A percentile compares a stretch with the other conserved stretches of the same genome.
These are phyloP conservation scores for Gila robusta DNA, from an alignment of 2,797 vertebrate species.

Conservation along the genomic window DNA sequence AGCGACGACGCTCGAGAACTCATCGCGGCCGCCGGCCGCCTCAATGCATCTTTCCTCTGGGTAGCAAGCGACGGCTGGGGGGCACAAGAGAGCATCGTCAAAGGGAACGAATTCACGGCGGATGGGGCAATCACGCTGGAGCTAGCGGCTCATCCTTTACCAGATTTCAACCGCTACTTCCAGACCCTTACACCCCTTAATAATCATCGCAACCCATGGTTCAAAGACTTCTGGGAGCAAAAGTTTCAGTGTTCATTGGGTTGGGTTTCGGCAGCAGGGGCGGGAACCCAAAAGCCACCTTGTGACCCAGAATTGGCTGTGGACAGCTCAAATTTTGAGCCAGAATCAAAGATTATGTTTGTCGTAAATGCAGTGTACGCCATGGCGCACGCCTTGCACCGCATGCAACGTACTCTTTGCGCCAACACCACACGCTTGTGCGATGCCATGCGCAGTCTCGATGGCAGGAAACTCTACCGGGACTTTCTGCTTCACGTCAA, in stretches of 20 bases:
- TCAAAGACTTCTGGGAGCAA: constrained; percentile 98
- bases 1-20: constrained; percentile 95
- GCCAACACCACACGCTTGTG: constrained; percentile 94
- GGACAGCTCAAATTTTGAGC: constrained; percentile 91
- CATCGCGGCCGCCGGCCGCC: constrained; percentile 89
- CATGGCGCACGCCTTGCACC: constrained; percentile 94
- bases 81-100: constrained; percentile 95
- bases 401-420: constrained; percentile 93
- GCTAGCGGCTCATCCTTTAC: constrained; percentile 90
- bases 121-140: constrained; percentile 96
- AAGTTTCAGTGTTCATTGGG: constrained; percentile 93
- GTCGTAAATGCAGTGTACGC: constrained; percentile 98
- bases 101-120: constrained; percentile 93
- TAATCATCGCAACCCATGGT: constrained; percentile 97
- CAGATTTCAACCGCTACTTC: constrained; percentile 93
- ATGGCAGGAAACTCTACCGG: constrained; percentile 93
- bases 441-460: constrained; percentile 92
- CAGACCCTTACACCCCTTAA: constrained; percentile 87
- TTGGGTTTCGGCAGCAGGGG: constrained; percentile 59
- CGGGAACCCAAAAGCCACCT: constrained; percentile 75
- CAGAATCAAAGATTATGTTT: constrained; percentile 99
- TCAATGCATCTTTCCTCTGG: constrained; percentile 96
- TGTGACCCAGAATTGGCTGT: constrained; percentile 89
- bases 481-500: constrained; percentile 96
- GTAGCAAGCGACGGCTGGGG: constrained; percentile 99